phyloP scores from a whole-genome alignment of 2,797 vertebrate species.

The Chloroceryle amazona region DNA sequence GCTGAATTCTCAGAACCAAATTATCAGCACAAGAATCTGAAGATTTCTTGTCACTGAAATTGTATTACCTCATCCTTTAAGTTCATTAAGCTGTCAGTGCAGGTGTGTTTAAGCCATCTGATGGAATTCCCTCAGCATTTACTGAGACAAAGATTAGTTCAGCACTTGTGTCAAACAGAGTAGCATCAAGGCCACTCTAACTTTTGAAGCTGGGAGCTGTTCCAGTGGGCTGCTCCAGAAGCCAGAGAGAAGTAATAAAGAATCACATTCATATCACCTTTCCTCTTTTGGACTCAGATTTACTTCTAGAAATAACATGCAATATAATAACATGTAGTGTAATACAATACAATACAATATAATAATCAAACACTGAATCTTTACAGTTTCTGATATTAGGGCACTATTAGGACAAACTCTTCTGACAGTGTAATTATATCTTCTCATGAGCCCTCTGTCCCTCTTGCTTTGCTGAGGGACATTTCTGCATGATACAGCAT shows the following conservation, averaged over 20 bases:
- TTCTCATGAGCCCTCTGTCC: background rate
- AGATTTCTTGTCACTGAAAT: constrained; percentile 16
- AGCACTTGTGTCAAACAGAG: background rate
- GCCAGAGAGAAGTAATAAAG: background rate
- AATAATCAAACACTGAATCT: background rate
- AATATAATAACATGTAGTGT: background rate
- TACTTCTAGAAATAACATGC: background rate
- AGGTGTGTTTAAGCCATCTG: background rate
- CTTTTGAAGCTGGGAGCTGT: background rate
- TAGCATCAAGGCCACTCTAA: background rate
- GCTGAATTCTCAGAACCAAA: background rate
- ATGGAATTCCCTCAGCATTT: constrained; percentile 13
- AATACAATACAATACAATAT: background rate
- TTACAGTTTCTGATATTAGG: background rate
- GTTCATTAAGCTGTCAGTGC: background rate
- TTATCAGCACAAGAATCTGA: constrained; percentile 42
- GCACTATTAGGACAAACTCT: background rate
- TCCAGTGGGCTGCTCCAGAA: background rate
- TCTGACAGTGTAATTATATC: background rate
- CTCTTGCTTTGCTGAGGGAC: background rate
- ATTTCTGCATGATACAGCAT: background rate
- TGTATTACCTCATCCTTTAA: background rate
- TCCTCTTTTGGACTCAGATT: background rate
- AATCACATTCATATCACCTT: background rate
- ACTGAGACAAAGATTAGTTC: constrained; percentile 6